These are phyloP conservation scores for Hypsibius dujardini DNA, from an alignment of 1,140 invertebrate species.

Conservation along the genomic window DNA sequence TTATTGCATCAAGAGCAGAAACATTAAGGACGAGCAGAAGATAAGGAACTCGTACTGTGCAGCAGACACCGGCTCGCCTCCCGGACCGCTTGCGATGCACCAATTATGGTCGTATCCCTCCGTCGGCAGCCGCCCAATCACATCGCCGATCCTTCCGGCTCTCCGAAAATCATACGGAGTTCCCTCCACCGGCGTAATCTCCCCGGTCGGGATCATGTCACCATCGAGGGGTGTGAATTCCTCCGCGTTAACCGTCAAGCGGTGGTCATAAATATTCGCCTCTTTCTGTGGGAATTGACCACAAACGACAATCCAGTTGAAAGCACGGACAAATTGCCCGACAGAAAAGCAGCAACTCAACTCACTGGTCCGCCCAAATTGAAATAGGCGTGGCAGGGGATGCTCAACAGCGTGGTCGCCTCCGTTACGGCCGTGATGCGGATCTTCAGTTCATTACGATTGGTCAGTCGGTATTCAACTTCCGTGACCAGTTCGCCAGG, in stretches of 20 bases:
- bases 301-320: too few species aligned
- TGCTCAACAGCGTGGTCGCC: conserved; percentile 62
- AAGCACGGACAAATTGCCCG: too few species aligned
- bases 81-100: conserved; percentile 34
- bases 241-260: conserved; percentile 53
- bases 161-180: conserved; percentile 51
- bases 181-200: conserved; percentile 44
- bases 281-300: too few species aligned
- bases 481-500: conserved; percentile 50
- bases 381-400: conserved; percentile 84
- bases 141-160: conserved; percentile 35
- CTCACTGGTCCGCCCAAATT: conserved; percentile 64
- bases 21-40: too few species aligned
- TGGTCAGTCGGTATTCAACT: conserved; percentile 50
- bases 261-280: conserved; percentile 46
- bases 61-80: not conserved
- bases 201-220: conserved; percentile 59
- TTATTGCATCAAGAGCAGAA: not conserved
- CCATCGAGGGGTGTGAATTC: conserved; percentile 52
- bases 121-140: conserved; percentile 27
- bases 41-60: not conserved
- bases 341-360: too few species aligned
- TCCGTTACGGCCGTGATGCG: conserved; percentile 51
- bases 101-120: conserved; percentile 60
- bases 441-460: conserved; percentile 51